A percentile compares a stretch with the other conserved stretches of the same genome.
Evolutionary conservation across 2,888 invertebrate species (phyloP).

Genomic region (Drosophila mulleri): DNA sequence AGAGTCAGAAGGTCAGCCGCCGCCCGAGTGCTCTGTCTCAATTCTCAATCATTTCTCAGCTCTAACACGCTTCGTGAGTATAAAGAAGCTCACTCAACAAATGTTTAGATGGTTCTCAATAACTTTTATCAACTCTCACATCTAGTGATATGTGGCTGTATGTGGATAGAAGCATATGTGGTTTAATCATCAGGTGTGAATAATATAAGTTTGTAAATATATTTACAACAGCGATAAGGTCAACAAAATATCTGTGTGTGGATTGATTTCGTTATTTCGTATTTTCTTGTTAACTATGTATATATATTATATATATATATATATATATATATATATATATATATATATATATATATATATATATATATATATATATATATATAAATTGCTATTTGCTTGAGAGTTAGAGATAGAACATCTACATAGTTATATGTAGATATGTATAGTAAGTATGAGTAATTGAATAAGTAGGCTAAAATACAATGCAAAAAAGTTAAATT

Average conservation of each 20-base stretch:
- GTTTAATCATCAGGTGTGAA: constrained; percentile 33
- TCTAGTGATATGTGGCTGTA: constrained; percentile 29
- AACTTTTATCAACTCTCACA: constrained; percentile 61
- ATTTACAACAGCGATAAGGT: constrained; percentile 72
- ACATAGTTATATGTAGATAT: constrained; percentile 41
- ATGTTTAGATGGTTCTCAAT: constrained; percentile 50
- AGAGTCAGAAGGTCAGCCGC: background rate
- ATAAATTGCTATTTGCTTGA: constrained; percentile 20
- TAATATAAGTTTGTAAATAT: constrained; percentile 56
- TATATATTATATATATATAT: constrained; percentile 12
- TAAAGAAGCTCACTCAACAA: constrained; percentile 39
- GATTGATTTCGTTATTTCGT: constrained; percentile 28
- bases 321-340: background rate
- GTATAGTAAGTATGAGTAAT: constrained; percentile 44
- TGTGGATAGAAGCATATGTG: constrained; percentile 1
- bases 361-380: background rate
- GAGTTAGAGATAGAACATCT: constrained; percentile 53
- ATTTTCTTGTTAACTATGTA: constrained; percentile 34
- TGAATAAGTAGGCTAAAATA: constrained; percentile 68
- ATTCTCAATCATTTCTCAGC: constrained; percentile 7
- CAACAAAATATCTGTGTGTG: constrained; percentile 63
- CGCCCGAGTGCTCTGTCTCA: constrained; percentile 7
- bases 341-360: constrained; percentile 8
- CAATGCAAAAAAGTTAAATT: constrained; percentile 68
- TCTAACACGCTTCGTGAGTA: constrained; percentile 30